These are phyloP conservation scores for Limanda limanda DNA, from an alignment of 2,113 vertebrate genomes.

Conservation along the genomic window DNA sequence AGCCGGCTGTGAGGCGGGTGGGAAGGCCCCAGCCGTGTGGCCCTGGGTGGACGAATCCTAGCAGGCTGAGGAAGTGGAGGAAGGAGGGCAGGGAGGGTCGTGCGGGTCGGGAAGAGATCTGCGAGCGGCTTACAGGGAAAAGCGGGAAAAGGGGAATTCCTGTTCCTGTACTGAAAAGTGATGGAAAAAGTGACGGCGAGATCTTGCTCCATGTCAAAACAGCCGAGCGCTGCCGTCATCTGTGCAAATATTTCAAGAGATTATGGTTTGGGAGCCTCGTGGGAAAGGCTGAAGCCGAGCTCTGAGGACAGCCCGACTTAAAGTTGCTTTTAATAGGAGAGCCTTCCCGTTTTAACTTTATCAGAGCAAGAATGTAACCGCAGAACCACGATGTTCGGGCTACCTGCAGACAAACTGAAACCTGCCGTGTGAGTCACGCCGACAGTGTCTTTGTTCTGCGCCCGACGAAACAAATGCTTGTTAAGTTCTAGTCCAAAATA, in stretches of 20 bases:
- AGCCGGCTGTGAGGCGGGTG: conserved; percentile 56
- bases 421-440: conserved; percentile 50
- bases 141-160: conserved; percentile 72
- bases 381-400: conserved; percentile 32
- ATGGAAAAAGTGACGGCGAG: conserved; percentile 75
- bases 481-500: conserved; percentile 56
- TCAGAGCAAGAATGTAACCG: conserved; percentile 30
- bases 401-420: conserved; percentile 49
- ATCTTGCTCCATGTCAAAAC: conserved; percentile 72
- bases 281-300: conserved; percentile 71
- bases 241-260: conserved; percentile 80
- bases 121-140: conserved; percentile 45
- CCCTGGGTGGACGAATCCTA: conserved; percentile 67
- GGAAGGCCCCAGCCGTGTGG: conserved; percentile 63
- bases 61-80: conserved; percentile 71
- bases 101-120: conserved; percentile 41
- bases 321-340: neutral
- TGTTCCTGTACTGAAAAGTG: conserved; percentile 68
- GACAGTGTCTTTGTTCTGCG: conserved; percentile 63
- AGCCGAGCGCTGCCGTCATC: conserved; percentile 72
- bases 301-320: conserved; percentile 46
- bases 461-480: conserved; percentile 65
- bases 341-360: conserved; percentile 6
- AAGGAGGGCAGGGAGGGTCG: conserved; percentile 63
- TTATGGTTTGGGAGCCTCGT: conserved; percentile 75